A percentile compares a stretch with the other conserved stretches of the same genome.
Evolutionary conservation across 2,113 vertebrate genomes (phyloP).

Genomic region (Poecilia latipinna): DNA sequence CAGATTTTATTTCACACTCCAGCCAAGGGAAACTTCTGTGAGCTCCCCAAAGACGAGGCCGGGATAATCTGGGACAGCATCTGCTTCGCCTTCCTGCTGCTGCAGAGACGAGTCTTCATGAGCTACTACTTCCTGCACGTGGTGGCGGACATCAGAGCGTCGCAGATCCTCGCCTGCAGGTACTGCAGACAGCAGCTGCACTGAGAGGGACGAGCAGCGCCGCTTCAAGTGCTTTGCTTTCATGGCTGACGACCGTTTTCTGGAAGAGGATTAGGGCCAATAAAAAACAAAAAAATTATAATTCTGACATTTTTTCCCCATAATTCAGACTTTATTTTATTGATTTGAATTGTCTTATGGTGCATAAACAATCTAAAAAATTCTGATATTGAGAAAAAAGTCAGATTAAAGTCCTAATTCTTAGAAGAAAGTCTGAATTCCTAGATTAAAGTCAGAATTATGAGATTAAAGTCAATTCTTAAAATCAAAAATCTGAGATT

Average conservation of each 20-base stretch:
- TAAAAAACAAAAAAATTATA: too few species aligned
- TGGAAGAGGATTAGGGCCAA: not conserved
- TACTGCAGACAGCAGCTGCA: conserved; percentile 54
- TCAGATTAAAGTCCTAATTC: too few species aligned
- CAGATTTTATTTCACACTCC: conserved; percentile 9
- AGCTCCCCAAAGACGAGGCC: conserved; percentile 90
- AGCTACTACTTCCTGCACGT: conserved; percentile 99
- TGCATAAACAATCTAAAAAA: too few species aligned
- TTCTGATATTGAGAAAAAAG: too few species aligned
- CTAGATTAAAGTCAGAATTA: too few species aligned
- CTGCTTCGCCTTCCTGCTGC: conserved; percentile 95
- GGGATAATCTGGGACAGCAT: conserved; percentile 99
- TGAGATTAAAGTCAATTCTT: too few species aligned
- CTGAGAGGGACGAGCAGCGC: not conserved
- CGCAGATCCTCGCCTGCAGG: conserved; percentile 96
- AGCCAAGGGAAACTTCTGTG: conserved; percentile 74
- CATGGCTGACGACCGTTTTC: not conserved
- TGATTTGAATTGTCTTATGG: too few species aligned
- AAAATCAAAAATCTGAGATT: too few species aligned
- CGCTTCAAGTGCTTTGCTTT: not conserved
- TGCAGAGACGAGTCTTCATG: conserved; percentile 98
- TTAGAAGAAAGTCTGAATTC: too few species aligned
- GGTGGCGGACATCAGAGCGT: conserved; percentile 96
- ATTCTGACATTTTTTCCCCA: too few species aligned
- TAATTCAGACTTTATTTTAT: too few species aligned